Conservation (phyloP, 2,888 invertebrate species). For the Philonicus albiceps region DNA sequence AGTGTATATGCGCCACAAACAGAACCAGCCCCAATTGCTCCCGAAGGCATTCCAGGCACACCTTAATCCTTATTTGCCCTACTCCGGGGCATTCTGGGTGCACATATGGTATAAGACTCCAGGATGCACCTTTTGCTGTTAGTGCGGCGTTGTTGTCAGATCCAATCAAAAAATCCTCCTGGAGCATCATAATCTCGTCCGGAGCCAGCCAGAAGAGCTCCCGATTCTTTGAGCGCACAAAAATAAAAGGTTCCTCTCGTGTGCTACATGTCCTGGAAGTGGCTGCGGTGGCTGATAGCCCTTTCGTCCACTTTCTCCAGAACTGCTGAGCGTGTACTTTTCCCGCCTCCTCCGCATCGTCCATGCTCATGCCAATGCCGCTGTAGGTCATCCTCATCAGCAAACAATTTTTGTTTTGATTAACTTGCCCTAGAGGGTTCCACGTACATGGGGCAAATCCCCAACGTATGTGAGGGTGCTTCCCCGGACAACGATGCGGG, state of each 20-base stretch:
- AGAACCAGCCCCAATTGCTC: neutral
- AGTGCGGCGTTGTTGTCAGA: neutral
- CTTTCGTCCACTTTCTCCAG: neutral
- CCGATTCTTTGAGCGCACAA: neutral
- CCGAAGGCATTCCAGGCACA: neutral
- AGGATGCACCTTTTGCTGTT: neutral
- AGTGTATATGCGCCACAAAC: neutral
- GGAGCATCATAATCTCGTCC: neutral
- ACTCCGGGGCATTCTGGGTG: neutral
- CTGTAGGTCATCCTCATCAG: constrained; percentile 25
- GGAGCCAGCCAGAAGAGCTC: neutral
- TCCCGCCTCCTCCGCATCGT: neutral
- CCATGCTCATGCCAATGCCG: neutral
- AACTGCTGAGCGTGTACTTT: neutral
- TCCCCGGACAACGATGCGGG: neutral
- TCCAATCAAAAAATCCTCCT: constrained; percentile 6
- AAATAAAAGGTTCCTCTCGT: neutral
- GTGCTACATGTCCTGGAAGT: neutral
- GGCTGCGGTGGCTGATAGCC: neutral
- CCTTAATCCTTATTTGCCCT: neutral
- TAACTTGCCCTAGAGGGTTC: neutral
- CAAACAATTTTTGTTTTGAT: constrained; percentile 32
- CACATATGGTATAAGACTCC: neutral
- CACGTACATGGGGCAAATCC: neutral
- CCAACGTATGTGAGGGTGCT: neutral